Base-by-base conservation (phyloP, 1,140 invertebrate genomes). In the Pseudomyrmex cubaensis region DNA sequence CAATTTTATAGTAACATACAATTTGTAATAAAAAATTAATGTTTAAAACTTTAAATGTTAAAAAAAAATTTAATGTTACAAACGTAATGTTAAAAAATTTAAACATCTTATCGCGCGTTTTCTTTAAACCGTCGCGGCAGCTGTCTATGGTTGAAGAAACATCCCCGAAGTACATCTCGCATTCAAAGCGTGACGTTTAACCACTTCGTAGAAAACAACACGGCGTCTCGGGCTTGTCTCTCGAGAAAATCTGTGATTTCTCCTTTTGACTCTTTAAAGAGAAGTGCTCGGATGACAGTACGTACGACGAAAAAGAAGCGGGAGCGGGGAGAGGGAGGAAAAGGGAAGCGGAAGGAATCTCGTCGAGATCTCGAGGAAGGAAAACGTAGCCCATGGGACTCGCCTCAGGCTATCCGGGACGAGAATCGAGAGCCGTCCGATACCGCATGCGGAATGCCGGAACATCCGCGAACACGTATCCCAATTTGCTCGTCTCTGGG, bases 211-310 rank as follows among this genome's bases (percentile, higher is more conserved):
- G 12, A 77, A 66, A 77, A 63, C 73, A 25, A 3, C 50, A 3
- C 50, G 12, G 22, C 46, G 7, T 35, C 13, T 70, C 10, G 64
- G 3, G 35, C 0, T 35, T 15, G 4, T 46, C 63, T 59, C 35
- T 77, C 17, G 44, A 78, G 44, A 48, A 61, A 35, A 35, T 17
- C 12, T 22, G 48, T 1, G 46, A 72, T 50, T 57, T n/a, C 20
- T 80, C 5, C 44, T 17, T 13, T 46, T 80, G 54, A 80, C n/a
- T 80, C n/a, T 72, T 80, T 80, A 80, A 80, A 70, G 76, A 80
- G 69, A 17, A 22, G 15, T 10, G 20, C 64, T 13, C 12, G 22
- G 12, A 17, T 48, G 35, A 59, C n/a, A 9, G 8, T 20, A 73
- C 13, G 54, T 35, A 35, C 35, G 35, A 7, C 25, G 35, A 35